phyloP scores from a whole-genome alignment of 2,113 vertebrate species.

The Uria aalge region DNA sequence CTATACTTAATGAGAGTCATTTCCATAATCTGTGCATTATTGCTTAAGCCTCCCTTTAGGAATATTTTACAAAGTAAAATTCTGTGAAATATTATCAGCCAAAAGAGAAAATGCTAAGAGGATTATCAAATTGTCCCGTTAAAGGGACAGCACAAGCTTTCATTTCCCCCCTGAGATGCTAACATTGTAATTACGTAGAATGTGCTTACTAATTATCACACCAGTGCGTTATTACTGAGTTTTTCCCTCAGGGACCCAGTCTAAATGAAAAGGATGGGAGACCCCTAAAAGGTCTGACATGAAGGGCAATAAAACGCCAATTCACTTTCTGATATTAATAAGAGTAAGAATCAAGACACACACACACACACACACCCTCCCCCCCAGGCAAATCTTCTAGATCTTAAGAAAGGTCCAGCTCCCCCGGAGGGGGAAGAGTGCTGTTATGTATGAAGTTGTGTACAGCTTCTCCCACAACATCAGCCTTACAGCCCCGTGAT shows the following conservation, averaged over 20 bases:
- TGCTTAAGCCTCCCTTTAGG: slow-evolving; percentile 84
- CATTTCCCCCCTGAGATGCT: slow-evolving; percentile 61
- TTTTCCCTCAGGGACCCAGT: slow-evolving; percentile 18
- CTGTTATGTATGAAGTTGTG: background rate
- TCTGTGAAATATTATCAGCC: slow-evolving; percentile 74
- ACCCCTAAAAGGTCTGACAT: slow-evolving; percentile 22
- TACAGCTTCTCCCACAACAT: background rate
- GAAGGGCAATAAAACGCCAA: slow-evolving; percentile 26
- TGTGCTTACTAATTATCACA: slow-evolving; percentile 62
- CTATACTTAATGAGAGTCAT: slow-evolving; percentile 85
- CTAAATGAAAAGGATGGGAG: slow-evolving; percentile 53
- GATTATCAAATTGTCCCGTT: slow-evolving; percentile 73
- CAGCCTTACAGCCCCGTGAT: background rate
- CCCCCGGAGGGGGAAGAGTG: accelerated
- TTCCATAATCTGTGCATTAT: slow-evolving; percentile 91
- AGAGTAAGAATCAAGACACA: background rate
- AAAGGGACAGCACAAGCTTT: slow-evolving; percentile 71
- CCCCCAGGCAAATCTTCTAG: background rate
- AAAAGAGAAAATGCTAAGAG: slow-evolving; percentile 71
- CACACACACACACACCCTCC: background rate
- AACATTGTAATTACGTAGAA: slow-evolving; percentile 57
- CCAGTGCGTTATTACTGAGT: background rate
- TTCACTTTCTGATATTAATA: slow-evolving; percentile 24
- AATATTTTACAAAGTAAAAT: slow-evolving; percentile 80
- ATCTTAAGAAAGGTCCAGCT: background rate